Evolutionary conservation across 2,888 invertebrate genomes (phyloP).

Genomic region (Syrphus vitripennis): DNA sequence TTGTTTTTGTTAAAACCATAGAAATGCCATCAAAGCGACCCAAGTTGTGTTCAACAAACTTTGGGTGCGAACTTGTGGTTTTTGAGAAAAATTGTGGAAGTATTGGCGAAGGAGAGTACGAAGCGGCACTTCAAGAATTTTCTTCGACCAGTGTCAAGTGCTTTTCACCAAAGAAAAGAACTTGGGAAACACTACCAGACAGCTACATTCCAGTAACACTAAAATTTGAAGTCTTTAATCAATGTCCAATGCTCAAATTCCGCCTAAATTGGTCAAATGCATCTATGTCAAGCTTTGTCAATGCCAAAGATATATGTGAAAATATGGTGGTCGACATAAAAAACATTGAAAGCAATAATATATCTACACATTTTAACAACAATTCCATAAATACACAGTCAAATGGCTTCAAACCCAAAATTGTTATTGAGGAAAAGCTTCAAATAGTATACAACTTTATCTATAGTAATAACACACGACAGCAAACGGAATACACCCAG

Average conservation of each 20-base stretch:
- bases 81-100: slow-evolving; percentile 95
- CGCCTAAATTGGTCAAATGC: slow-evolving; percentile 92
- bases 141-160: slow-evolving; percentile 81
- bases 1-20: neutral
- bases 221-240: slow-evolving; percentile 88
- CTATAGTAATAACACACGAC: slow-evolving; percentile 96
- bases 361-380: slow-evolving; percentile 75
- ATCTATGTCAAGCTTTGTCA: slow-evolving; percentile 76
- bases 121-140: slow-evolving; percentile 91
- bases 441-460: slow-evolving; percentile 97
- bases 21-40: slow-evolving; percentile 88
- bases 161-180: slow-evolving; percentile 87
- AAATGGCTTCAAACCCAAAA: slow-evolving; percentile 53
- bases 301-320: slow-evolving; percentile 74
- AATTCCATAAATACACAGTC: slow-evolving; percentile 74
- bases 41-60: slow-evolving; percentile 83
- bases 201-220: slow-evolving; percentile 82
- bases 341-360: slow-evolving; percentile 51
- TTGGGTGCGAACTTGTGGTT: slow-evolving; percentile 89
- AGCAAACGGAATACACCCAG: slow-evolving; percentile 96
- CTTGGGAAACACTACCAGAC: slow-evolving; percentile 85
- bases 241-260: slow-evolving; percentile 92
- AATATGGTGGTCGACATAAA: slow-evolving; percentile 58
- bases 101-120: slow-evolving; percentile 94
- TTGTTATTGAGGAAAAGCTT: slow-evolving; percentile 82